Conservation (phyloP, 2,797 vertebrate genomes). For the Acanthurus tractus region DNA sequence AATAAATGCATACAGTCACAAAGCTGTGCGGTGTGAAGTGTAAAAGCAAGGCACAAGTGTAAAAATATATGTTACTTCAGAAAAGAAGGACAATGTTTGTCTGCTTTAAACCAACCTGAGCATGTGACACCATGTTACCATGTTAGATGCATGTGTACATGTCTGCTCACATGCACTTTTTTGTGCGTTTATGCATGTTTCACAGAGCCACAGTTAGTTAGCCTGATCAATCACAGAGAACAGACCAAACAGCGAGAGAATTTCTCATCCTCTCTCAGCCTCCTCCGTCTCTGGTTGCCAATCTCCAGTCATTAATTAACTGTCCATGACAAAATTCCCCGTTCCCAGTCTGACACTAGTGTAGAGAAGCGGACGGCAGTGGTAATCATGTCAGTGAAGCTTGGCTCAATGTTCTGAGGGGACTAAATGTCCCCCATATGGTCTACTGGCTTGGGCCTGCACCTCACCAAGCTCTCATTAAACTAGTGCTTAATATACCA, state of each 20-base stretch:
- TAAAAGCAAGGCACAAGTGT: conserved; percentile 1
- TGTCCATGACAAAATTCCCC: conserved; percentile 77
- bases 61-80: neutral
- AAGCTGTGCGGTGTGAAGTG: conserved; percentile 33
- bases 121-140: conserved; percentile 2
- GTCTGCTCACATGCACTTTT: conserved; percentile 3
- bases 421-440: conserved; percentile 99
- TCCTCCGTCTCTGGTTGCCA: conserved; percentile 68
- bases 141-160: neutral
- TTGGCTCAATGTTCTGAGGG: conserved; percentile 94
- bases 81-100: conserved; percentile 10
- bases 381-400: conserved; percentile 94
- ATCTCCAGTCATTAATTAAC: conserved; percentile 81
- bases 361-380: conserved; percentile 91
- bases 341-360: conserved; percentile 84
- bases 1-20: conserved; percentile 36
- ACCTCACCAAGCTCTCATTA: conserved; percentile 95
- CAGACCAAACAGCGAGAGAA: conserved; percentile 54
- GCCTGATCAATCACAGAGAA: conserved; percentile 49
- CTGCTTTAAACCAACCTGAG: conserved; percentile 18
- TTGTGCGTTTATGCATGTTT: conserved; percentile 15
- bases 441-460: conserved; percentile 93
- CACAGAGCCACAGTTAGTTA: conserved; percentile 31
- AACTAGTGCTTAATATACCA: conserved; percentile 86
- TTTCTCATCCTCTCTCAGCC: conserved; percentile 60